phyloP scores from a whole-genome alignment of 2,797 vertebrate species.

The Epinephelus awoara region DNA sequence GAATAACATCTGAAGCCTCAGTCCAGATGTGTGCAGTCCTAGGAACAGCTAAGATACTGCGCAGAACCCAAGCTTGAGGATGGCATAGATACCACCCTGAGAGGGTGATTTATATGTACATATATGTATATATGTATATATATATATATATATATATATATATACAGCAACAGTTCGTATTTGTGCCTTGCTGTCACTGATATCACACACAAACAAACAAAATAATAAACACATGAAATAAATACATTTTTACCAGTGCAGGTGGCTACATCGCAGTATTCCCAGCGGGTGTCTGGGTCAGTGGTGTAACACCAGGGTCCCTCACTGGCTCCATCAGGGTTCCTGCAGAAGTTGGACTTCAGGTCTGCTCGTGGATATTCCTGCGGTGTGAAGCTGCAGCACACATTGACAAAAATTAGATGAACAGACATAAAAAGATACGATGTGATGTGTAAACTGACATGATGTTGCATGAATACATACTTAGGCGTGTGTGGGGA shows the following conservation, averaged over 20 bases:
- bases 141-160: too few species aligned
- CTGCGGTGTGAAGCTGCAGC: conserved; percentile 84
- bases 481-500: conserved; percentile 92
- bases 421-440: background rate
- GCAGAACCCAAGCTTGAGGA: too few species aligned
- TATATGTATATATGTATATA: too few species aligned
- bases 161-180: background rate
- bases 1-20: too few species aligned
- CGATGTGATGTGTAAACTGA: background rate
- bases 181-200: background rate
- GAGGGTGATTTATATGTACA: too few species aligned
- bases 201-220: too few species aligned
- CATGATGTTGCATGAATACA: conserved; percentile 11
- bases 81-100: too few species aligned
- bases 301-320: conserved; percentile 98
- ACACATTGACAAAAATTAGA: background rate
- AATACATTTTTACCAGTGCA: conserved; percentile 87
- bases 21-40: too few species aligned
- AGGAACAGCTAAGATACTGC: too few species aligned
- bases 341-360: conserved; percentile 94
- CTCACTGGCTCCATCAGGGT: conserved; percentile 87
- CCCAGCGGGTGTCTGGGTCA: conserved; percentile 85
- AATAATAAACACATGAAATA: background rate
- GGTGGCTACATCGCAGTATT: conserved; percentile 88
- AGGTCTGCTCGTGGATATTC: conserved; percentile 83